phyloP scores from a whole-genome alignment of 2,888 invertebrate genomes.

The Nowickia ferox region DNA sequence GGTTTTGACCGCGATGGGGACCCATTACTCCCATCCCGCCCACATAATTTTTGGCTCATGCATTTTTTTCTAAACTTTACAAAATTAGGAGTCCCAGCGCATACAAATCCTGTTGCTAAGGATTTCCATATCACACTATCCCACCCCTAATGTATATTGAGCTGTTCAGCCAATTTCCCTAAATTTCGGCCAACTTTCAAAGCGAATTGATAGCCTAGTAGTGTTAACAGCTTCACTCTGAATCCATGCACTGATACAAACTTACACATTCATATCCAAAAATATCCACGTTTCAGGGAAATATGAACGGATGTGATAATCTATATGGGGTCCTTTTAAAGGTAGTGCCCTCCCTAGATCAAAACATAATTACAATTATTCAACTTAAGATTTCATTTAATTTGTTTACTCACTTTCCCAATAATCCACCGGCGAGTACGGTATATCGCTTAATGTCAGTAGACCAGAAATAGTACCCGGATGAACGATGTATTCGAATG shows the following conservation, averaged over 20 bases:
- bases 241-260: not conserved
- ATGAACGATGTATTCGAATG: not conserved
- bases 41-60: too few species aligned
- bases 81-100: too few species aligned
- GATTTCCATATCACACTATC: too few species aligned
- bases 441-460: constrained; percentile 78
- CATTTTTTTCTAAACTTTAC: too few species aligned
- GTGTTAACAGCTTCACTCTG: too few species aligned
- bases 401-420: not conserved
- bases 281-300: constrained; percentile 88
- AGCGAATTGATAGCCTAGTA: too few species aligned
- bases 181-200: too few species aligned
- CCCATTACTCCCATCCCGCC: too few species aligned
- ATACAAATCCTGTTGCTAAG: too few species aligned
- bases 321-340: not conserved
- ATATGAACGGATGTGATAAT: constrained; percentile 75
- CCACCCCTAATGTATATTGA: too few species aligned
- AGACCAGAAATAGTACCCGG: constrained; percentile 75
- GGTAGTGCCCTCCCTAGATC: not conserved
- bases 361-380: not conserved
- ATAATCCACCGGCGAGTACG: not conserved
- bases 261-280: constrained; percentile 81
- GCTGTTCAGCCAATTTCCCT: too few species aligned
- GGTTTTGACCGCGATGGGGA: too few species aligned
- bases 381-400: not conserved